Conservation (phyloP, 2,888 invertebrate species). For the Archips xylosteana region DNA sequence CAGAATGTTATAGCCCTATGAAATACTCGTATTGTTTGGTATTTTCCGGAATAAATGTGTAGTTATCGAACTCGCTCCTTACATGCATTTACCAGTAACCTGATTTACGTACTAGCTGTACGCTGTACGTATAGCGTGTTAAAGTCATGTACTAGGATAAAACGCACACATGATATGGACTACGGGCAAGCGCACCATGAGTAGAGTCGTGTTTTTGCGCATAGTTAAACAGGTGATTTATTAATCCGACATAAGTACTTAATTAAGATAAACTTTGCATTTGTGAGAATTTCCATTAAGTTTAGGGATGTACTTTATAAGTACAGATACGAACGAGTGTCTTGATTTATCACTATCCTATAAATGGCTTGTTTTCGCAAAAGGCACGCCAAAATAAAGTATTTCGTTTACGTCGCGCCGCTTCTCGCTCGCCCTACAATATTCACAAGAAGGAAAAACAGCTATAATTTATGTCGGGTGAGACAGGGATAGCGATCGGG, state of each 20-base stretch:
- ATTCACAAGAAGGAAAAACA: constrained; percentile 72
- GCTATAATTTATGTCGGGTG: constrained; percentile 71
- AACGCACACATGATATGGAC: background rate
- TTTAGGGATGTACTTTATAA: constrained; percentile 44
- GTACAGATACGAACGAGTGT: constrained; percentile 49
- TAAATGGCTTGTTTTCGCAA: constrained; percentile 76
- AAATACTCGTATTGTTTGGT: background rate
- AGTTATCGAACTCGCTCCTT: background rate
- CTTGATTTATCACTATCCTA: constrained; percentile 70
- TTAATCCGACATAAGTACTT: background rate
- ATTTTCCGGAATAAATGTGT: background rate
- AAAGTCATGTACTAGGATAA: background rate
- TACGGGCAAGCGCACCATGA: background rate
- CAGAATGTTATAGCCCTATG: background rate
- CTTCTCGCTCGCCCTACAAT: constrained; percentile 62
- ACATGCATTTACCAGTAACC: background rate
- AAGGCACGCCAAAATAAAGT: constrained; percentile 71
- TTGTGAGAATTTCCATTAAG: constrained; percentile 30
- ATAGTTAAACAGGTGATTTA: background rate
- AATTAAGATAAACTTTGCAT: constrained; percentile 36
- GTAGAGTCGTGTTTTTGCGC: background rate
- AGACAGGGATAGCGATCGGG: constrained; percentile 46
- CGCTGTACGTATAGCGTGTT: background rate
- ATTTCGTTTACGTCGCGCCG: constrained; percentile 69
- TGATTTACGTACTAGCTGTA: background rate